These are phyloP conservation scores for Ariopsis seemanni DNA, from an alignment of 2,113 vertebrate species.

Conservation along the genomic window DNA sequence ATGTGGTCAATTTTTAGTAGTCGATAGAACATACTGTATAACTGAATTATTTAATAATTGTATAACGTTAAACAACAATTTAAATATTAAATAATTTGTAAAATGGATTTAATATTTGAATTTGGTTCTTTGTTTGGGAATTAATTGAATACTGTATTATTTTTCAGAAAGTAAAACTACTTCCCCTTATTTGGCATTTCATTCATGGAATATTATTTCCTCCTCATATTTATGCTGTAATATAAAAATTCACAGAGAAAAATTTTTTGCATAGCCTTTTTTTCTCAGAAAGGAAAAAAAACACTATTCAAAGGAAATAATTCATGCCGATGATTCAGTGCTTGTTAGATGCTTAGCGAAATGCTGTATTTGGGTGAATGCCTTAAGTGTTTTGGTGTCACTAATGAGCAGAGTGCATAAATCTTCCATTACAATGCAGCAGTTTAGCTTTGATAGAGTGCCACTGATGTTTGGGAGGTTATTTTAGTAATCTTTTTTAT, in stretches of 20 bases:
- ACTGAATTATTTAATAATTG: too few relatives aligned
- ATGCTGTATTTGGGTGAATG: constrained; percentile 25
- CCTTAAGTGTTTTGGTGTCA: constrained; percentile 33
- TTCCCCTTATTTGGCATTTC: background rate
- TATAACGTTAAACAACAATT: too few relatives aligned
- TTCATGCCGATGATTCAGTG: constrained; percentile 36
- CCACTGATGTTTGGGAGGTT: background rate
- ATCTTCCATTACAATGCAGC: constrained; percentile 1
- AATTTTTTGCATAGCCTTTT: background rate
- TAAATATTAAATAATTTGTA: too few relatives aligned
- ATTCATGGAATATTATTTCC: background rate
- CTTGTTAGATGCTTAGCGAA: constrained; percentile 37
- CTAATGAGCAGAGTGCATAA: constrained; percentile 33
- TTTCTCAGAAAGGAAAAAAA: background rate
- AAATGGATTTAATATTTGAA: background rate
- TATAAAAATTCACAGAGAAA: background rate
- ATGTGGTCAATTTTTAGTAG: background rate
- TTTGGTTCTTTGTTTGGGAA: background rate
- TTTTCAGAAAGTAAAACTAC: background rate
- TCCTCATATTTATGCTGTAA: background rate
- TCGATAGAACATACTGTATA: background rate
- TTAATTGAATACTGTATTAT: background rate
- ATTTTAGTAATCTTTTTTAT: background rate
- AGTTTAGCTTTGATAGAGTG: background rate
- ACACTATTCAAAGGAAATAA: constrained; percentile 21